Conservation (phyloP, 2,797 vertebrate species). For the Poeciliopsis gracilis region DNA sequence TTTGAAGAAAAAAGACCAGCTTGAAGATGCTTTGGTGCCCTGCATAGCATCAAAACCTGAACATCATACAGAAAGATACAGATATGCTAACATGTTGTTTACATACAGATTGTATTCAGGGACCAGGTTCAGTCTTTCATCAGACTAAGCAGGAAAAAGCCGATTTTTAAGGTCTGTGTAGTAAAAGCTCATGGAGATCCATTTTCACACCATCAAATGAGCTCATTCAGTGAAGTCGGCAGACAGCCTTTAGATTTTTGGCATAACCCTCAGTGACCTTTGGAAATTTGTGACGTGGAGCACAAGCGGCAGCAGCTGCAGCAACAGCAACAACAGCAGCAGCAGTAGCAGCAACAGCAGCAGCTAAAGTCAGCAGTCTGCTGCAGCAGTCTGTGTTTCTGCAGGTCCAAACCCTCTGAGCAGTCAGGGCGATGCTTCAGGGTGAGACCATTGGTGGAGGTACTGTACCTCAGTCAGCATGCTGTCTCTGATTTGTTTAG, state of each 20-base stretch:
- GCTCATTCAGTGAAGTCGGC: slow-evolving; percentile 75
- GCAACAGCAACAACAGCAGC: not conserved
- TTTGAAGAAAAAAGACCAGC: not conserved
- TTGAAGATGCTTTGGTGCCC: not conserved
- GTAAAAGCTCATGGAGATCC: slow-evolving; percentile 23
- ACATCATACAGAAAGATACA: not conserved
- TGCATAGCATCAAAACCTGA: not conserved
- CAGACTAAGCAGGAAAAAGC: not conserved
- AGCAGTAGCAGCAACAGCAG: too few relatives aligned
- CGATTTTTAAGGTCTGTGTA: slow-evolving; percentile 18
- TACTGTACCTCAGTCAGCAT: not conserved
- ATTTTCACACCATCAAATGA: slow-evolving; percentile 66
- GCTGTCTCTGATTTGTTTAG: not conserved
- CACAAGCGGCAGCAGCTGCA: not conserved
- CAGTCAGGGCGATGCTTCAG: not conserved
- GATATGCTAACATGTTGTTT: not conserved
- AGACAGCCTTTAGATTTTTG: slow-evolving; percentile 79
- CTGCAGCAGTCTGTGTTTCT: not conserved
- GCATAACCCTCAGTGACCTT: slow-evolving; percentile 66
- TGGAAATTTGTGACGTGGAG: slow-evolving; percentile 19
- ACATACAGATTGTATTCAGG: not conserved
- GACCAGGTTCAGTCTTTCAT: not conserved
- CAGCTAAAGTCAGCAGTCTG: not conserved
- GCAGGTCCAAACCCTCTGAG: not conserved
- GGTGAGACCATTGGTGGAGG: not conserved